Base-by-base conservation (phyloP, 1,140 invertebrate genomes). In the Arctopsyche grandis region DNA sequence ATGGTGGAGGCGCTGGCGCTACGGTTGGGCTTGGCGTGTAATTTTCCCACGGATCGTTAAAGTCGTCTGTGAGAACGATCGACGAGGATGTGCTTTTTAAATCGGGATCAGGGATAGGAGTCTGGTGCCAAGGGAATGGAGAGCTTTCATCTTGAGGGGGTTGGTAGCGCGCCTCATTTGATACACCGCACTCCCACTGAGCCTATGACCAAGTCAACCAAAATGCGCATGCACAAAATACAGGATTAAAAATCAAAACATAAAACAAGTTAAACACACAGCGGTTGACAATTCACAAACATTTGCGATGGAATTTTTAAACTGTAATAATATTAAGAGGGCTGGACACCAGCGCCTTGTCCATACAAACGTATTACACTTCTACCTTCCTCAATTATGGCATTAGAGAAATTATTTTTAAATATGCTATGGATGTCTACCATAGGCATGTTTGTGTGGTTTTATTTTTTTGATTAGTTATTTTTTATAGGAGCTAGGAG, bases 11-110 rank as follows among this genome's bases (percentile, higher is more conserved):
- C n/a, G 74, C 24, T 71, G 52, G 38, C 46, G 14, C 66, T 69
- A 66, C 43, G 0, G 9, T 26, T 7, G 81, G 79, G 16, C 77
- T 43, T 9, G 75, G 77, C n/a, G 48, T n/a, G 80, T 90, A 91
- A 79, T 86, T 84, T 22, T 90, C 85, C 91, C 91, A 92, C 0
- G 91, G 91, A 85, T 92, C 90, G 84, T 88, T 84, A 84, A 90
- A 90, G 80, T 92, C 86, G 14, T 66, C 21, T n/a, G 21, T 0
- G 69, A 9, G 52, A 44, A 29, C 69, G 22, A 56, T 21, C 21
- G 56, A 5, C 58, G 69, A 60, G 71, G 46, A 70, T 19, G 16
- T 7, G 9, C 48, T 29, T 60, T 48, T 29, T 16, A 43, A n/a
- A 43, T 77, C 21, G 44, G 75, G 82, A 83, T 85, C 84, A 9